Percentiles rank a stretch among this genome's conserved stretches.
These are phyloP conservation scores for Lagopus muta DNA, from an alignment of 2,113 vertebrate genomes.

Conservation along the genomic window DNA sequence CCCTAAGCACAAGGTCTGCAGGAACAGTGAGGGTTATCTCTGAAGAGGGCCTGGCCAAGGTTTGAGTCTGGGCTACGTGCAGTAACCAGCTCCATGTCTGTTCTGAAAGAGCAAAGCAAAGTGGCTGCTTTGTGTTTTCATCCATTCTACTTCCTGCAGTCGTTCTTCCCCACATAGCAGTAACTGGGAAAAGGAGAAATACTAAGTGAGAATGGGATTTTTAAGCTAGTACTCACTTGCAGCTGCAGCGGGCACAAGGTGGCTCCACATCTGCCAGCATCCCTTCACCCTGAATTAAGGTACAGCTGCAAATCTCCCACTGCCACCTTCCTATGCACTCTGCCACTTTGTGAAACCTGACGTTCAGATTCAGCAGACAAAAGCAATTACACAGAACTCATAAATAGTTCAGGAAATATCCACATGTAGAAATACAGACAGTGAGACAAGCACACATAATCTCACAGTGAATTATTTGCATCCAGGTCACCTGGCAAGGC, in stretches of 20 bases:
- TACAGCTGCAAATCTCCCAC: not conserved
- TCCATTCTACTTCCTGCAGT: not conserved
- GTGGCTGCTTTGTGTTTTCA: not conserved
- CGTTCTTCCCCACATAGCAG: not conserved
- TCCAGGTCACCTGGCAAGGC: not conserved
- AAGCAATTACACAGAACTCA: not conserved
- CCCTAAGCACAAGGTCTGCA: not conserved
- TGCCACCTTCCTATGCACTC: accelerated
- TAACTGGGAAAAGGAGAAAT: not conserved
- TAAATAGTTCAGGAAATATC: not conserved
- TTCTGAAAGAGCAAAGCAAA: not conserved
- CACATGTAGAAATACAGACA: accelerated
- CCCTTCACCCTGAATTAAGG: not conserved
- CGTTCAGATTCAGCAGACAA: not conserved
- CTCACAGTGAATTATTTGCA: not conserved
- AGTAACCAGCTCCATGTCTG: not conserved
- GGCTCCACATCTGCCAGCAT: not conserved
- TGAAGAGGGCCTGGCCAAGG: not conserved
- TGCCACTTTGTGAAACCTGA: not conserved
- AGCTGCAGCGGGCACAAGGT: not conserved
- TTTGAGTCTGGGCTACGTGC: not conserved
- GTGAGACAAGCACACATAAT: accelerated
- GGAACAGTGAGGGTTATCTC: not conserved
- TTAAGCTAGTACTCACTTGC: accelerated
- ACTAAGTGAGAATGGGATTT: accelerated